Base-by-base conservation (phyloP, 2,888 invertebrate species). In the Dryadula phaetusa region DNA sequence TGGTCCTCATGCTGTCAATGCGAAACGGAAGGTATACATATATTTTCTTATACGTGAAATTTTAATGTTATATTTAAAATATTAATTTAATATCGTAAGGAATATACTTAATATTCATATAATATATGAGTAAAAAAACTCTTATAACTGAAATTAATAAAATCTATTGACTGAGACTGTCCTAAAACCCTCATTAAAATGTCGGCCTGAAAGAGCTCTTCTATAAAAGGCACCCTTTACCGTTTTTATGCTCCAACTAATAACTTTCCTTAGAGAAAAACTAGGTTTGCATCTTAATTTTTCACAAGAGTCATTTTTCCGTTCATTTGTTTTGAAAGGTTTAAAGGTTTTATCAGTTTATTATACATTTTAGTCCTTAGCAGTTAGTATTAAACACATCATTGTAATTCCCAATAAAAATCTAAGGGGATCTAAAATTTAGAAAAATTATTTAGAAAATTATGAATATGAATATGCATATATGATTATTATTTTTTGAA, bases 181-280 rank as follows among this genome's bases (percentile, higher is more conserved):
- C 60, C 64, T 65, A 60, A 60, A 65, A 52, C 49, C 42, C 64
- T 65, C 64, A 65, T 65, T 65, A 60, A 65, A 65, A 52, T 52
- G 64, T 60, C 58, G 58, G 32, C 20, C 37, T 65, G 49, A 65
- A 65, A 49, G 64, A 65, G 32, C 58, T 58, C 6, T 32, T 22
- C 40, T 49, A 60, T 64, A 64, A 64, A 64, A 58, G 56, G n/a
- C 16, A 37, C 56, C 56, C 34, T 49, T 49, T 58, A 28, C 40
- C 18, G 40, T 37, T 54, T 64, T 64, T 64, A 42, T 58, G 42
- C 22, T 52, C 28, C 49, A 58, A 32, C 47, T 64, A 64, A 64
- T 64, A 64, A 64, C 64, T 64, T 64, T 40, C 58, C 40, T 58
- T 28, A 47, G 47, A 58, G 40, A 64, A 64, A 49, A 58, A 58